Percentiles rank a stretch among this genome's conserved stretches.
phyloP scores from a whole-genome alignment of 1,140 invertebrate species.

The Bathynomus jamesi region DNA sequence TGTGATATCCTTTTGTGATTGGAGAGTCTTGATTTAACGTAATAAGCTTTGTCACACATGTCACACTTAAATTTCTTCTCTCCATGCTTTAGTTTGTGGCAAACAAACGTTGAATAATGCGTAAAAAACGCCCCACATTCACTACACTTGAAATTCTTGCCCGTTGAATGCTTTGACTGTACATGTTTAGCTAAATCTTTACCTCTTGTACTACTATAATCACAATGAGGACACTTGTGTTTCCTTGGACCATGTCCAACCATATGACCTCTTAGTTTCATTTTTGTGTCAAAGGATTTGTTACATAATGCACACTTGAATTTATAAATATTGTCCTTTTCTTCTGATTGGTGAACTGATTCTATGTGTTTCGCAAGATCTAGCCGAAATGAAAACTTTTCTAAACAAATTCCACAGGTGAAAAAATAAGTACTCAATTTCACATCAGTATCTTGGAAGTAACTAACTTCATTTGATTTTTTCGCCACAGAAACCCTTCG shows the following conservation, averaged over 20 bases:
- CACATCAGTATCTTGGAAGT: neutral
- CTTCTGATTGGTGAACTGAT: neutral
- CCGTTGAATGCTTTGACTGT: neutral
- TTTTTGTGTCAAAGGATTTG: neutral
- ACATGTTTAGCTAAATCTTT: neutral
- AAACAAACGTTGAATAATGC: neutral
- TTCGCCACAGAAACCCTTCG: neutral
- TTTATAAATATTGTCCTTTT: neutral
- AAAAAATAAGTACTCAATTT: neutral
- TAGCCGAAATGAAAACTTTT: neutral
- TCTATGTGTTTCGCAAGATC: neutral
- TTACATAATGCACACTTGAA: neutral
- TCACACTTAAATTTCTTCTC: neutral
- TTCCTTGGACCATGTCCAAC: neutral
- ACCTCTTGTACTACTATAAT: neutral
- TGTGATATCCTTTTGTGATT: neutral
- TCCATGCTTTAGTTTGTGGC: neutral
- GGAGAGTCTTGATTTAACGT: neutral
- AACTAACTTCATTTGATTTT: neutral
- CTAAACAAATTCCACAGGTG: neutral
- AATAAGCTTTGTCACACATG: neutral
- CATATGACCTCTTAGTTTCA: neutral
- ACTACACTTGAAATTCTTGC: neutral
- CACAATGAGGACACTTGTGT: neutral
- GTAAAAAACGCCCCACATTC: neutral